Evolutionary conservation across 30 jellyfish, hydroid and myxozoan genomes (phyloP), one percentile per base, ranked within the genome.

Genomic region (Hydra vulgaris): DNA sequence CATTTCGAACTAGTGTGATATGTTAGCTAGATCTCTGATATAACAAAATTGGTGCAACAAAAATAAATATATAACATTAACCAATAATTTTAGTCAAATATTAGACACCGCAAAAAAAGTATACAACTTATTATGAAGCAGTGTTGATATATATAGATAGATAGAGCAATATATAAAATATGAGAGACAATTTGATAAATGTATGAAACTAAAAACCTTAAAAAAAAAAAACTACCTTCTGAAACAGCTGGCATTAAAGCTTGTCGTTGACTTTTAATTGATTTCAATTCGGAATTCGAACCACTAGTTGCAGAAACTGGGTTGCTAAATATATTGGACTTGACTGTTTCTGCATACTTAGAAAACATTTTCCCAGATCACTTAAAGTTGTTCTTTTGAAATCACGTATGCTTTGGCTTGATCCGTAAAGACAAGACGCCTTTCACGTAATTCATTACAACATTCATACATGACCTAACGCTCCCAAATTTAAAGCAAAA

Each of bases 191-290:
- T n/a, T n/a, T n/a, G n/a, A n/a, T n/a, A n/a, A n/a, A n/a, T n/a
- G n/a, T n/a, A n/a, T n/a, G n/a, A n/a, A n/a, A n/a, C n/a, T n/a
- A n/a, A n/a, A n/a, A n/a, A n/a, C n/a, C n/a, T n/a, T 21, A 61
- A n/a, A 74, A 7, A 1, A 26, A 25, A n/a, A 4, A 4, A 72
- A 40, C 26, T 21, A 40, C 72, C 69, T 90, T 79, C 88, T 68
- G 88, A 86, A 80, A 91, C 91, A 15, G 97, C 87, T 26, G 97
- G 95, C 96, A 90, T 83, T 56, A 91, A 67, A 25, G 88, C 88
- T 26, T 89, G 82, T 61, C 88, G 78, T 19, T 85, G 87, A 21
- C 72, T 55, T 21, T 70, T 77, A 70, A 88, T 87, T 66, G 73
- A 69, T 20, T 90, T 24, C 7, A 86, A 69, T 55, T 85, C 94